These are phyloP conservation scores for Oenanthe melanoleuca DNA, from an alignment of 2,113 vertebrate species.

Conservation along the genomic window DNA sequence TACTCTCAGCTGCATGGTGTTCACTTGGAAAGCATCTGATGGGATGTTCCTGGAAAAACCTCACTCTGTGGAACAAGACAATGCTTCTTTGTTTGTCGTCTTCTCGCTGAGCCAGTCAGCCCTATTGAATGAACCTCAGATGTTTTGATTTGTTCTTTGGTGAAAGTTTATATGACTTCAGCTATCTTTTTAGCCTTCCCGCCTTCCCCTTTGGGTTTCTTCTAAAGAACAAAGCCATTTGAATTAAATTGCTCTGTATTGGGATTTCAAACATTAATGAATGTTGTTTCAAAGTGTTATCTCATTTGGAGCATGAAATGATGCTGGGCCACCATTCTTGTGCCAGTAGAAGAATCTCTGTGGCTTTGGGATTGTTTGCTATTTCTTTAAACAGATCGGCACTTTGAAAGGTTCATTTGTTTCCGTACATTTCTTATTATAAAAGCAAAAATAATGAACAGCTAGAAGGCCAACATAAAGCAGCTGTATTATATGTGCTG, in stretches of 20 bases:
- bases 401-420: constrained; percentile 52
- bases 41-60: constrained; percentile 62
- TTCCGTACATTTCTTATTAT: constrained; percentile 47
- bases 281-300: constrained; percentile 66
- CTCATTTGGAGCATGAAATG: constrained; percentile 53
- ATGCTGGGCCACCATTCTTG: constrained; percentile 1
- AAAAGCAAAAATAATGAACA: constrained; percentile 51
- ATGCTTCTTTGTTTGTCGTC: constrained; percentile 68
- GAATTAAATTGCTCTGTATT: constrained; percentile 60
- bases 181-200: constrained; percentile 51
- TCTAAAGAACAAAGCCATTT: constrained; percentile 68
- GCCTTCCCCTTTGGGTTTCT: constrained; percentile 21
- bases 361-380: constrained; percentile 53
- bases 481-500: constrained; percentile 4
- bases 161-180: constrained; percentile 63
- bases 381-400: constrained; percentile 44
- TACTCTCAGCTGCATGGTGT: constrained; percentile 57
- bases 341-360: constrained; percentile 38
- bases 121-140: constrained; percentile 51
- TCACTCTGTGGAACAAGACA: constrained; percentile 11
- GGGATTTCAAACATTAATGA: constrained; percentile 62
- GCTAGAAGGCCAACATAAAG: constrained; percentile 26
- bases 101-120: constrained; percentile 28
- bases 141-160: constrained; percentile 71
- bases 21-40: constrained; percentile 55